Evolutionary conservation across 2,888 invertebrate genomes (phyloP), one percentile per base, ranked within the genome.

Genomic region (Eupithecia abbreviata): DNA sequence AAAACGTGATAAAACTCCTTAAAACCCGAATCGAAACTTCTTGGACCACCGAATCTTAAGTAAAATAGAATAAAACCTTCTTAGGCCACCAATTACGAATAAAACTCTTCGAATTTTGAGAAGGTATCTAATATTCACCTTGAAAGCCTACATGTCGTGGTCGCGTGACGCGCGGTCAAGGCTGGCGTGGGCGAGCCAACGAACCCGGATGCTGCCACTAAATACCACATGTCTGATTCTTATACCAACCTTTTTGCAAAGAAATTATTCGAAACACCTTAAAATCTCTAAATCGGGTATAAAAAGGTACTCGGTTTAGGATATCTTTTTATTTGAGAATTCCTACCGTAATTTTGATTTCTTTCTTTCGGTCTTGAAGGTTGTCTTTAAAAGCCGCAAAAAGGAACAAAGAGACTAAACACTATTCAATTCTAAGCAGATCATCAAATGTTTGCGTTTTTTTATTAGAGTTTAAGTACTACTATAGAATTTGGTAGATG

Each of bases 131-230:
- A 45, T 45, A 69, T 69, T 69, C 74, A 73, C 76, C 77, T 73
- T 79, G 66, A 72, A 75, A 76, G 73, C 73, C 75, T 79, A 78
- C 73, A 78, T 76, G 76, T 71, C 73, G 75, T 76, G 77, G 66
- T 77, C 77, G 79, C 77, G 72, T 80, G 74, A 78, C 75, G 73
- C 78, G 79, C 81, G 94, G 94, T 94, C 94, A 94, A 94, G 94
- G 94, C 88, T 90, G 85, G 83, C 85, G 93, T 92, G 91, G 93
- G 93, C 92, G 87, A 89, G 88, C 84, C 90, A 87, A 85, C 90
- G 91, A 91, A 94, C 94, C 94, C 94, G 94, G 94, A 94, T 93
- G 88, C 83, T 82, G 71, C 73, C 30, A 79, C 81, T 85, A 87
- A 86, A 85, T 83, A 84, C 85, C 88, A 88, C 87, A 86, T 84